Base-by-base conservation (phyloP, 2,888 invertebrate genomes). In the Eupithecia inturbata region DNA sequence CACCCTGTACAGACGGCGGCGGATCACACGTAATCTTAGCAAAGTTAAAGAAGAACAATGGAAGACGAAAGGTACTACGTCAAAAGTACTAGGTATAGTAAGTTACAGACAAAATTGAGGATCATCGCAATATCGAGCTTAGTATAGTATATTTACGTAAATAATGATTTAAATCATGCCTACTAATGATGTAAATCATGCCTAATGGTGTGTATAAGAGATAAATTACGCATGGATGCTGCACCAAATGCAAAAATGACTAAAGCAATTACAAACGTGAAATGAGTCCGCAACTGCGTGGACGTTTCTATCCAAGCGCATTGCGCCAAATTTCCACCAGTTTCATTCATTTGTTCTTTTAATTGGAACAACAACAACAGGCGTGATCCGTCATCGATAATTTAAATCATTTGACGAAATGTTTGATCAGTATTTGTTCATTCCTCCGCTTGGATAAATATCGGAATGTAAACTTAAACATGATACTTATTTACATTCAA, bases 321-420 rank as follows among this genome's bases (percentile, higher is more conserved):
- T 91, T 93, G 93, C 93, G 92, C 91, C 92, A 93, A 91, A 91
- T 88, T 89, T 85, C 84, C 85, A 87, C 89, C 85, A 86, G 87
- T 89, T 89, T 88, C 85, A 85, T 88, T 88, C 82, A 88, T 90
- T 91, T 90, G 88, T 88, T 87, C 86, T 88, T 89, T 87, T 89
- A 89, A 89, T 89, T 89, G 87, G 82, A 88, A 87, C 82, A 85
- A 86, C 83, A 87, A 85, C 82, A 79, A 76, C 80, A 80, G 83
- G 71, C 79, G 77, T 79, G 74, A 81, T 78, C 81, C 77, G 67
- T 78, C 77, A 82, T 82, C 79, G 71, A 81, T 74, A 77, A 80
- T 80, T 81, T 72, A 72, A 75, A 76, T 77, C 60, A 75, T 63
- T 41, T 41, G 45, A 33, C 28, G 45, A 31, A 60, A 39, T 64